phyloP scores from a whole-genome alignment of 2,113 vertebrate species.

The Cololabis saira region DNA sequence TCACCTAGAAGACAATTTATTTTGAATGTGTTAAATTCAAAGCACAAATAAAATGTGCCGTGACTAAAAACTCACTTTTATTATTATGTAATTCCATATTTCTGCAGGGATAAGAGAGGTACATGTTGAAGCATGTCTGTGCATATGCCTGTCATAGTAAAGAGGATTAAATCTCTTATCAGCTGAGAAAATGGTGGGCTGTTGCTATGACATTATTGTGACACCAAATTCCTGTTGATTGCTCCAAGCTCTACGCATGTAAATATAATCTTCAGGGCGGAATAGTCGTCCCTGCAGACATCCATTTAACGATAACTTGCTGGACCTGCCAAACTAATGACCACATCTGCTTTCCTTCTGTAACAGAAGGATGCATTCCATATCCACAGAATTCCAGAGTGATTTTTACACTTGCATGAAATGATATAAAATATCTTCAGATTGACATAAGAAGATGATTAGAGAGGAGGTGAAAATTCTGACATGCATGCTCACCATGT shows the following conservation, averaged over 20 bases:
- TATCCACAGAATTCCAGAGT: conserved; percentile 36
- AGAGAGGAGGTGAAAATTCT: conserved; percentile 23
- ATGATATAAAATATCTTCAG: conserved; percentile 61
- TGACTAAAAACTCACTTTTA: background rate
- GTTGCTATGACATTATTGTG: conserved; percentile 54
- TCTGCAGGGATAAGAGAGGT: background rate
- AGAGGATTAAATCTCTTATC: conserved; percentile 63
- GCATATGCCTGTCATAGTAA: conserved; percentile 30
- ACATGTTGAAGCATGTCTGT: conserved; percentile 6
- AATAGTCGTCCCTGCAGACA: conserved; percentile 17
- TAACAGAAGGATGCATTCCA: conserved; percentile 6
- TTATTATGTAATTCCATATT: conserved; percentile 3
- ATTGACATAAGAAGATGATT: conserved; percentile 41
- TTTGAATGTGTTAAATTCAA: background rate
- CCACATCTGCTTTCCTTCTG: background rate
- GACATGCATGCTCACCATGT: background rate
- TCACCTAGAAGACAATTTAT: background rate
- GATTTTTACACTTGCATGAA: conserved; percentile 54
- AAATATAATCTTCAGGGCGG: conserved; percentile 34
- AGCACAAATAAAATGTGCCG: background rate
- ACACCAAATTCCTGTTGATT: conserved; percentile 38
- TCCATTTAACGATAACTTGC: background rate
- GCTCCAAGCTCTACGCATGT: conserved; percentile 11
- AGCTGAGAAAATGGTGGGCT: conserved; percentile 46
- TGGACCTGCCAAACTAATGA: background rate